Evolutionary conservation across 2,113 vertebrate genomes (phyloP).

Genomic region (Podarcis raffonei): DNA sequence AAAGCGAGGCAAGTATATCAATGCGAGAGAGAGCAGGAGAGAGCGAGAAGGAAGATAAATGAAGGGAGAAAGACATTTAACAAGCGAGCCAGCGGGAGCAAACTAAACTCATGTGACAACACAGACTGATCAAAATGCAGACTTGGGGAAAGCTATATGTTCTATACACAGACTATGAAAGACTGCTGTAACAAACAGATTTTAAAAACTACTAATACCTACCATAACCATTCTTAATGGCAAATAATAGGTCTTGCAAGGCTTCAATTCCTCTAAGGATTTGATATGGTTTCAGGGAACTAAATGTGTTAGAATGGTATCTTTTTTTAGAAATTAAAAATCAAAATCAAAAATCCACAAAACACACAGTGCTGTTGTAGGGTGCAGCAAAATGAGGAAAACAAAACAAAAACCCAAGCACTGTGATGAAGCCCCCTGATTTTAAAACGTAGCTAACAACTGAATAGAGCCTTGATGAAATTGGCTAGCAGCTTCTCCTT

Average conservation of each 20-base stretch:
- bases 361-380: conserved; percentile 72
- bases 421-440: conserved; percentile 71
- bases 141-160: conserved; percentile 68
- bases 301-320: conserved; percentile 60
- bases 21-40: conserved; percentile 69
- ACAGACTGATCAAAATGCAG: conserved; percentile 74
- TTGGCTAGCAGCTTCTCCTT: conserved; percentile 80
- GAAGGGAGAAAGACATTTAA: conserved; percentile 55
- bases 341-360: conserved; percentile 63
- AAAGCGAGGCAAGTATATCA: conserved; percentile 76
- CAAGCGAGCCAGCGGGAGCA: conserved; percentile 64
- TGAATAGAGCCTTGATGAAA: conserved; percentile 79
- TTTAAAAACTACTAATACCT: conserved; percentile 85
- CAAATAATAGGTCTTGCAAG: conserved; percentile 78
- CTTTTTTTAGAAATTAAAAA: conserved; percentile 46
- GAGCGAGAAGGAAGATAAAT: conserved; percentile 23
- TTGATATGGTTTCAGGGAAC: conserved; percentile 78
- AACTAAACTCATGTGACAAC: conserved; percentile 78
- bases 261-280: conserved; percentile 84
- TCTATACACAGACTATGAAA: conserved; percentile 61
- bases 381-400: conserved; percentile 66
- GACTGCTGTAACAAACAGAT: conserved; percentile 72
- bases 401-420: conserved; percentile 19
- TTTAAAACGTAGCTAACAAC: conserved; percentile 79
- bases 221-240: conserved; percentile 98